A percentile compares a stretch with the other conserved stretches of the same genome.
Evolutionary conservation across 2,888 invertebrate species (phyloP).

Genomic region (Cephus rjabovi): DNA sequence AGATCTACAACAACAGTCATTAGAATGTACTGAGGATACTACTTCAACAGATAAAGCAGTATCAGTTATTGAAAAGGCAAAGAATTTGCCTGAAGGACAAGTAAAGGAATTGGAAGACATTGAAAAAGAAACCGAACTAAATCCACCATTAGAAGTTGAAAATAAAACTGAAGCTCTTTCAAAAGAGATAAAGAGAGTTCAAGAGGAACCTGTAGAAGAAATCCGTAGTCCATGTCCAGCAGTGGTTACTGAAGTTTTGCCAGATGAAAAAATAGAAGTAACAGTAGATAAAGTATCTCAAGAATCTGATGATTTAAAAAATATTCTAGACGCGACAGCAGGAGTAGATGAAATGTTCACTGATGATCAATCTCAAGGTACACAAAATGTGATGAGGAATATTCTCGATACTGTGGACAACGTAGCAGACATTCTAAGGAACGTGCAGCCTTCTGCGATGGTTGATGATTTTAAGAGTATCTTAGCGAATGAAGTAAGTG

Average conservation of each 20-base stretch:
- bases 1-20: neutral
- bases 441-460: neutral
- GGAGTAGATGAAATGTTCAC: slow-evolving; percentile 35
- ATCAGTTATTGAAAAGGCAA: neutral
- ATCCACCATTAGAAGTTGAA: slow-evolving; percentile 34
- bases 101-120: neutral
- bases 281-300: slow-evolving; percentile 9
- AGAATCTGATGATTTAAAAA: slow-evolving; percentile 17
- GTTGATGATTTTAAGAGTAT: slow-evolving; percentile 38
- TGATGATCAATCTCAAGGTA: slow-evolving; percentile 35
- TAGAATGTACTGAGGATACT: neutral
- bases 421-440: slow-evolving; percentile 4
- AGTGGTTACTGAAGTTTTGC: neutral
- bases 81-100: neutral
- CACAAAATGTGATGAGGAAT: slow-evolving; percentile 39
- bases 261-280: slow-evolving; percentile 8
- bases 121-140: slow-evolving; percentile 24
- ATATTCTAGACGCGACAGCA: slow-evolving; percentile 28
- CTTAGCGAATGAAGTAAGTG: slow-evolving; percentile 33
- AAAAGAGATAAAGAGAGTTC: neutral
- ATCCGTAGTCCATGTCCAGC: neutral
- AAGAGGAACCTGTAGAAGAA: neutral
- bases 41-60: neutral
- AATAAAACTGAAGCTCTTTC: slow-evolving; percentile 13
- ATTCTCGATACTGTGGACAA: slow-evolving; percentile 30